phyloP scores from a whole-genome alignment of 2,113 vertebrate genomes.

The Oceanodroma tethys region DNA sequence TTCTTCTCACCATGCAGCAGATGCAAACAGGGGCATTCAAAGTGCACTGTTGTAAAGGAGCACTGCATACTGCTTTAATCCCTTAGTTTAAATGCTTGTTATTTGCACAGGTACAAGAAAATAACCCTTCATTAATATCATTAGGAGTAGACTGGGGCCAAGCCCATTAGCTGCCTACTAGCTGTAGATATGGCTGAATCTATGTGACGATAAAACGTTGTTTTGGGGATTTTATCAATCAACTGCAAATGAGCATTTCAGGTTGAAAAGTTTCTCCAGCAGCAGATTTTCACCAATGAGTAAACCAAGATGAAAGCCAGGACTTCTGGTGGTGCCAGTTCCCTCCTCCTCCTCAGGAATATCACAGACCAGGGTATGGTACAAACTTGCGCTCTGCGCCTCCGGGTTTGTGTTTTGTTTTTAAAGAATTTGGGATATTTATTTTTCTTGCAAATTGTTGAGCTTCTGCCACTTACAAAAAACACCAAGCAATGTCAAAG shows the following conservation, averaged over 20 bases:
- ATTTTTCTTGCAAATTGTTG: not conserved
- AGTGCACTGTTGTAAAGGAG: not conserved
- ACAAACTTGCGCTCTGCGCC: not conserved
- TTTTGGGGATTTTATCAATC: not conserved
- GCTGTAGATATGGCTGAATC: not conserved
- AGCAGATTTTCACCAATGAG: not conserved
- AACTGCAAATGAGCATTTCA: not conserved
- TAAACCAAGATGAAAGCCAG: not conserved
- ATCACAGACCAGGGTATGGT: not conserved
- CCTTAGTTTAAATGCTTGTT: not conserved
- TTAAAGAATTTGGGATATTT: not conserved
- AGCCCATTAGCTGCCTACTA: not conserved
- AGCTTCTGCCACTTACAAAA: not conserved
- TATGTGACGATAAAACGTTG: not conserved
- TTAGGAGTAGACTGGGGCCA: not conserved
- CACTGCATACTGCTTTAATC: not conserved
- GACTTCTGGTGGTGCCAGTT: not conserved
- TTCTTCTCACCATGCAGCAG: not conserved
- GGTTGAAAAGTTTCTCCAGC: not conserved
- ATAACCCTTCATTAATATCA: not conserved
- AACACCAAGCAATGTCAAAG: not conserved
- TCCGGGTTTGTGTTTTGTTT: not conserved
- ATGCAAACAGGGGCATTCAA: not conserved
- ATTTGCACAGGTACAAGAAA: slow-evolving; percentile 9
- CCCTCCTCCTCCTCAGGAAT: not conserved